Evolutionary conservation across 1,140 invertebrate species (phyloP).

Genomic region (Steinernema khuongi): DNA sequence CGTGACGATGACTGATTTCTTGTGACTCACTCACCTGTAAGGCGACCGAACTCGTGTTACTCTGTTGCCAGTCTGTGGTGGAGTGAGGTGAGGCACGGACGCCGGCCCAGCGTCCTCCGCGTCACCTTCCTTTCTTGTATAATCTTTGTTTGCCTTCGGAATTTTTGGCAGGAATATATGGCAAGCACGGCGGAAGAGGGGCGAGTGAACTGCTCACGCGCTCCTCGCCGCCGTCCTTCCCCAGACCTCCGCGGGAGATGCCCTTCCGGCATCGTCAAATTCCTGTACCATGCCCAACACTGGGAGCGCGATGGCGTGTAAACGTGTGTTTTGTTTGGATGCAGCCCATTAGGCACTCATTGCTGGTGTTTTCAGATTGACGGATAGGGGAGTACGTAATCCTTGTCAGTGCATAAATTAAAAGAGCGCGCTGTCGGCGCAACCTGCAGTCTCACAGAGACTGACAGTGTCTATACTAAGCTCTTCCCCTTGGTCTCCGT

Average conservation of each 20-base stretch:
- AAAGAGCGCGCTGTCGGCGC: background rate
- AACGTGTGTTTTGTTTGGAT: background rate
- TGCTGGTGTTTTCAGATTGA: background rate
- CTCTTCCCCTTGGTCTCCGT: background rate
- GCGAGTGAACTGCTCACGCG: background rate
- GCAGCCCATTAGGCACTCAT: background rate
- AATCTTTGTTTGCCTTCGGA: slow-evolving; percentile 11
- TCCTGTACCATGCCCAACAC: background rate
- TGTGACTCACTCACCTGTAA: background rate
- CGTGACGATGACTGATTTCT: background rate
- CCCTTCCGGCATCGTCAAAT: too few species aligned
- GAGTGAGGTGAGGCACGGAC: too few species aligned
- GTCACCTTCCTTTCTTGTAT: background rate
- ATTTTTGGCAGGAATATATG: background rate
- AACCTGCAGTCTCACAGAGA: background rate
- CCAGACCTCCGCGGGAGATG: too few species aligned
- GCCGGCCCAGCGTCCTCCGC: too few species aligned
- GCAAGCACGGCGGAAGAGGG: background rate
- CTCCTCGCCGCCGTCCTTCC: background rate
- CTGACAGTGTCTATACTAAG: background rate
- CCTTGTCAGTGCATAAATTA: background rate
- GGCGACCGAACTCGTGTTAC: too few species aligned
- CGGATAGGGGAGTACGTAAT: background rate
- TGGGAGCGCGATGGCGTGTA: background rate
- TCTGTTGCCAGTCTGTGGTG: too few species aligned